These are phyloP conservation scores for Enteromius anoplus DNA, from an alignment of 2,797 vertebrate genomes.

Conservation along the genomic window DNA sequence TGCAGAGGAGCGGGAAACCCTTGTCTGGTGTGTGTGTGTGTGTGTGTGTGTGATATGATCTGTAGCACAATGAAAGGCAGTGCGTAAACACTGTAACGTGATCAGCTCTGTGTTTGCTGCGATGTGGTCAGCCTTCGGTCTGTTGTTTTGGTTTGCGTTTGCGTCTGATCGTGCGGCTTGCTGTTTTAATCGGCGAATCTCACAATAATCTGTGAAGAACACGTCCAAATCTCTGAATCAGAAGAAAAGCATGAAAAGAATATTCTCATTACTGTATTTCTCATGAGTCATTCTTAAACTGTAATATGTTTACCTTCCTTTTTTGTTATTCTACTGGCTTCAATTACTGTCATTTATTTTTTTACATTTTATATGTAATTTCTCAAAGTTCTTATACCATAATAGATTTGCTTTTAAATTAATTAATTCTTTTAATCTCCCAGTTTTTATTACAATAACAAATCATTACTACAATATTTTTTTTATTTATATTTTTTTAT, in stretches of 20 bases:
- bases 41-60: conserved; percentile 33
- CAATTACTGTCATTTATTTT: not conserved
- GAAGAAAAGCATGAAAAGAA: not conserved
- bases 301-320: not conserved
- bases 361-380: not conserved
- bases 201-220: not conserved
- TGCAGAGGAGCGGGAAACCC: conserved; percentile 52
- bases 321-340: not conserved
- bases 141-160: conserved; percentile 36
- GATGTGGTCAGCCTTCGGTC: not conserved
- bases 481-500: not conserved
- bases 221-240: not conserved
- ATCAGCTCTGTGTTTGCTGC: conserved; percentile 9
- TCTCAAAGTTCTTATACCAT: not conserved
- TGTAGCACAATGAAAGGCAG: conserved; percentile 10
- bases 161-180: conserved; percentile 11
- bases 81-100: conserved; percentile 22
- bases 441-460: not conserved
- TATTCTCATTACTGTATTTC: not conserved
- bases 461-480: not conserved
- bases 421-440: not conserved
- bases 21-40: conserved; percentile 15
- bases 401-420: not conserved
- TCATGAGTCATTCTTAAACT: not conserved
- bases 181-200: not conserved